phyloP scores from a whole-genome alignment of 2,797 vertebrate species.

The Scyliorhinus canicula region DNA sequence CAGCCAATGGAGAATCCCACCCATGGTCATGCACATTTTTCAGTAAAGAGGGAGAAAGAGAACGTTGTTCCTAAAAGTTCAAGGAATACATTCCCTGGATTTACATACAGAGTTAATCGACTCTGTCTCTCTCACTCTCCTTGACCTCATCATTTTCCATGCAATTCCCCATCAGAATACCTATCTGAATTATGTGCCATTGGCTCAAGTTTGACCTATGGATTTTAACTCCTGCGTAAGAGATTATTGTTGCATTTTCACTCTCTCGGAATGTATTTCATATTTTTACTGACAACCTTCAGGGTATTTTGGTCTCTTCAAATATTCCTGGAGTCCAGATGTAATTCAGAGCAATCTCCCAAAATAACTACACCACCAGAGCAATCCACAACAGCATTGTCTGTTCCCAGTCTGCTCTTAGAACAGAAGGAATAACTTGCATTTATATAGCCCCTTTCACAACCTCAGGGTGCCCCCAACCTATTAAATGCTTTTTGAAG shows the following conservation, averaged over 20 bases:
- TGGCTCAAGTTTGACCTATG: not conserved
- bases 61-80: not conserved
- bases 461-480: not conserved
- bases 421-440: not conserved
- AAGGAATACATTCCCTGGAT: not conserved
- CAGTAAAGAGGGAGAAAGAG: not conserved
- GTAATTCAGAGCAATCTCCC: not conserved
- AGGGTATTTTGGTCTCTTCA: not conserved
- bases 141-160: not conserved
- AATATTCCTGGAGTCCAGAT: not conserved
- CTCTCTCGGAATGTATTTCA: not conserved
- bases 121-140: not conserved
- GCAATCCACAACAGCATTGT: not conserved
- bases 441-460: not conserved
- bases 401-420: not conserved
- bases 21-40: not conserved
- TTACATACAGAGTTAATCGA: not conserved
- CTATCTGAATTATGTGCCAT: not conserved
- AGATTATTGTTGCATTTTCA: not conserved
- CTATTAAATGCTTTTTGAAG: too few species aligned
- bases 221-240: not conserved
- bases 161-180: not conserved
- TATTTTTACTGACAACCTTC: not conserved
- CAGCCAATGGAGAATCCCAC: too few species aligned
- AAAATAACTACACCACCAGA: not conserved